These are phyloP conservation scores for Myripristis jacobus DNA, from an alignment of 2,797 vertebrate species.

Conservation along the genomic window DNA sequence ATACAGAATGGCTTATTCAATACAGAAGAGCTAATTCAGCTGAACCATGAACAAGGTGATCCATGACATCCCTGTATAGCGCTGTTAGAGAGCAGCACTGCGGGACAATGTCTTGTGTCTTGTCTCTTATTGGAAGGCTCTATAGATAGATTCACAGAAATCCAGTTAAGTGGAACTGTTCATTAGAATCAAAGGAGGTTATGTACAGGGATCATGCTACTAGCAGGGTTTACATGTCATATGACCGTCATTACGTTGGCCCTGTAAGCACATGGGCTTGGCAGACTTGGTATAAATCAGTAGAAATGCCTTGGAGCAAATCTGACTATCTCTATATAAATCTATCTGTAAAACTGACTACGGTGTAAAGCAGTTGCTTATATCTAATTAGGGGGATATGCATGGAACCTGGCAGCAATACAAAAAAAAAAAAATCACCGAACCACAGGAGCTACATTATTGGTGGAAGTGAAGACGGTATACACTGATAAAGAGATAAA, in stretches of 20 bases:
- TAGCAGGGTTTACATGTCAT: slow-evolving; percentile 47
- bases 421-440: too few relatives aligned
- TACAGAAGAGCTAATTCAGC: too few relatives aligned
- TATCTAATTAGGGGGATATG: not conserved
- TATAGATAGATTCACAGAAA: slow-evolving; percentile 15
- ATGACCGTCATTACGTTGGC: slow-evolving; percentile 57
- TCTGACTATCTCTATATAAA: not conserved
- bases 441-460: not conserved
- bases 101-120: not conserved
- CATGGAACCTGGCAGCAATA: too few relatives aligned
- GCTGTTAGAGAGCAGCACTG: too few relatives aligned
- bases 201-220: slow-evolving; percentile 16
- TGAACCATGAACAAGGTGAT: too few relatives aligned
- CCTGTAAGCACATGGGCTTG: slow-evolving; percentile 35
- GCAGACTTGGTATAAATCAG: slow-evolving; percentile 34
- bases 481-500: not conserved
- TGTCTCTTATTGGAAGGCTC: not conserved
- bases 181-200: slow-evolving; percentile 39
- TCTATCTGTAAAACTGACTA: not conserved
- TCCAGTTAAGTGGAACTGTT: slow-evolving; percentile 38
- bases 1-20: too few relatives aligned
- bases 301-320: slow-evolving; percentile 22
- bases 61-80: too few relatives aligned
- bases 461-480: not conserved
- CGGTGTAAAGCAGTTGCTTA: not conserved